Base-by-base conservation (phyloP, 2,888 invertebrate species). In the Vandiemenella viatica region DNA sequence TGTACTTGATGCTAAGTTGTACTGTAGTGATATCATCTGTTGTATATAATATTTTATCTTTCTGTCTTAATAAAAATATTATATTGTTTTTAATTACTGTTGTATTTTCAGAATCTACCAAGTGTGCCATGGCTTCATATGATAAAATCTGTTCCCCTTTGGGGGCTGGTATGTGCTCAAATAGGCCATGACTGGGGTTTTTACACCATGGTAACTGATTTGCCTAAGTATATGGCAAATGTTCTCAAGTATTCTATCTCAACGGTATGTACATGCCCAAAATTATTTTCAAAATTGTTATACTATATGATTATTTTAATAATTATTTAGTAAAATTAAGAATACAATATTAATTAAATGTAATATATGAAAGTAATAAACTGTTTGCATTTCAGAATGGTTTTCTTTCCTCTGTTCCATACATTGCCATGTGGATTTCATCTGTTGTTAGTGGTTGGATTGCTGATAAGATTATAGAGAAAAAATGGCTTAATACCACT, bases 101-200 rank as follows among this genome's bases (percentile, higher is more conserved):
- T n/a, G n/a, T 37, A 50, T 49, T 54, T 68, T 54, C 71, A 71
- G 54, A 69, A 70, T 51, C 68, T 77, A 5, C 74, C 75, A 1
- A 69, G 75, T 0, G 79, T 80, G 21, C 85, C 85, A 0, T 86
- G 85, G 83, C 74, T 70, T 57, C 71, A 72, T 0, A 81, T 87
- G 45, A 65, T 82, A 15, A 79, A 53, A n/a, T 66, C 65, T 5
- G 48, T 58, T 17, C 65, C 67, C 3, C 60, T 67, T n/a, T 65
- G 63, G 63, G 64, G 60, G 13, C 52, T 62, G 7, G 52, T 61
- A 16, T 55, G 56, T 23, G 55, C 54, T 7, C 55, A 83, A 70
- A 68, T 77, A 53, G 78, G 78, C 3, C 80, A 80, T 62, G 79
- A 79, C 58, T 82, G 79, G 75, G 79, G 79, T 4, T 77, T 80